Percentiles rank a stretch among this genome's conserved stretches.
Conservation (phyloP, 2,797 vertebrate species). For the Manis javanica region DNA sequence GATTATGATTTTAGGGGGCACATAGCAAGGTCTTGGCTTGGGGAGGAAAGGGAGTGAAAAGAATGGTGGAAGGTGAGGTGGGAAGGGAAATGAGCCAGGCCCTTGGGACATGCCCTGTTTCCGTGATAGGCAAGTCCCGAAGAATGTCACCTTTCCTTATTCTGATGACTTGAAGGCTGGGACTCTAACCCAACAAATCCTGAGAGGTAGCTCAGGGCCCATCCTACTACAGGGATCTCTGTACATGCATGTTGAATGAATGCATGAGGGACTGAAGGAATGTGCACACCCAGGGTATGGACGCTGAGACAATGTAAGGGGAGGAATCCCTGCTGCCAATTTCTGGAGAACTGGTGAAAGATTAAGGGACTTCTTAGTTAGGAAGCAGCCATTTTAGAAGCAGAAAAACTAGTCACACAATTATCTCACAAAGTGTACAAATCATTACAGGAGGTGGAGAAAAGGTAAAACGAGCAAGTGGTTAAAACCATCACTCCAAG, state of each 20-base stretch:
- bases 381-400: not conserved
- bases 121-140: not conserved
- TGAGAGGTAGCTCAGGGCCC: not conserved
- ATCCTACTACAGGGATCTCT: not conserved
- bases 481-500: not conserved
- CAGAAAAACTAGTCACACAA: not conserved
- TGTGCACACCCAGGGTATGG: accelerated
- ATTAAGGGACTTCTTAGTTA: not conserved
- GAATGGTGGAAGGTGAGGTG: not conserved
- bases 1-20: not conserved
- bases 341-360: not conserved
- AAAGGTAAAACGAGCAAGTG: not conserved
- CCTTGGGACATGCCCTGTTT: not conserved
- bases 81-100: not conserved
- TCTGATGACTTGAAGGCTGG: not conserved
- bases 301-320: not conserved
- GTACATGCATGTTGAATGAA: not conserved
- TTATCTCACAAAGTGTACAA: not conserved
- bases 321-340: not conserved
- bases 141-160: not conserved
- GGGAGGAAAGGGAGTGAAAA: not conserved
- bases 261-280: not conserved
- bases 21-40: not conserved
- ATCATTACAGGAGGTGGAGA: not conserved
- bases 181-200: not conserved